Percentiles rank a stretch among this genome's conserved stretches.
These are phyloP conservation scores for Tenrec ecaudatus DNA, from an alignment of 2,113 vertebrate species.

Conservation along the genomic window DNA sequence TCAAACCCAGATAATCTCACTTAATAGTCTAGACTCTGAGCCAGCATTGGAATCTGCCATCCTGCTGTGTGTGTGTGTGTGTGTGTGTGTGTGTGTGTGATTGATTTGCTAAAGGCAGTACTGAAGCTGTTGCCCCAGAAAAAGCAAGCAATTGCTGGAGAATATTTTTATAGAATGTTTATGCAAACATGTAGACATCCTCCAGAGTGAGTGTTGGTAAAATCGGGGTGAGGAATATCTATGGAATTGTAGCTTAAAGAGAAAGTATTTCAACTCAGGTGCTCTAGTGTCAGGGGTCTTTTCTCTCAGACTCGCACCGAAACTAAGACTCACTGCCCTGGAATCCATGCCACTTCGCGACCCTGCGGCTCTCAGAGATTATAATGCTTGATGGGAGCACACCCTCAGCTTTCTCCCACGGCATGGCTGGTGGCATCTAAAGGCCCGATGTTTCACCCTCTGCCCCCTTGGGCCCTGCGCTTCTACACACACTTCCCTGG, in stretches of 20 bases:
- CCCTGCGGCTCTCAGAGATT: no score
- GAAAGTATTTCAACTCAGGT: not conserved
- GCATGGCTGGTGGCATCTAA: no score
- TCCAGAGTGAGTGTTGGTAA: not conserved
- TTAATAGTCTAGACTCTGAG: not conserved
- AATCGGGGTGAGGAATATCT: not conserved
- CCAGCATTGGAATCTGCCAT: not conserved
- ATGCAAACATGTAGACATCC: not conserved
- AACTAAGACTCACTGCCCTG: no score
- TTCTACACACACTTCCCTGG: no score
- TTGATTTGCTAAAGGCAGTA: not conserved
- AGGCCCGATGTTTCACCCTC: no score
- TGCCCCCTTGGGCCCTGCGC: no score
- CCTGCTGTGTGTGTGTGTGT: not conserved
- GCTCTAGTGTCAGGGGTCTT: not conserved
- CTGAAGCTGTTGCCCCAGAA: conserved; percentile 17
- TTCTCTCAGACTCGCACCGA: conserved; percentile 33
- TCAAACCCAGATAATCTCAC: not conserved
- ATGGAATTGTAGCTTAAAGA: not conserved
- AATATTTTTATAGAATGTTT: not conserved
- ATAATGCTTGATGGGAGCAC: no score
- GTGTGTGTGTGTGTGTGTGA: not conserved
- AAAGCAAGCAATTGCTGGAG: not conserved
- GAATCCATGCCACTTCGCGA: no score
- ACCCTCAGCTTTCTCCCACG: no score